These are phyloP conservation scores for Cheilinus undulatus DNA, from an alignment of 2,113 vertebrate species.

Conservation along the genomic window DNA sequence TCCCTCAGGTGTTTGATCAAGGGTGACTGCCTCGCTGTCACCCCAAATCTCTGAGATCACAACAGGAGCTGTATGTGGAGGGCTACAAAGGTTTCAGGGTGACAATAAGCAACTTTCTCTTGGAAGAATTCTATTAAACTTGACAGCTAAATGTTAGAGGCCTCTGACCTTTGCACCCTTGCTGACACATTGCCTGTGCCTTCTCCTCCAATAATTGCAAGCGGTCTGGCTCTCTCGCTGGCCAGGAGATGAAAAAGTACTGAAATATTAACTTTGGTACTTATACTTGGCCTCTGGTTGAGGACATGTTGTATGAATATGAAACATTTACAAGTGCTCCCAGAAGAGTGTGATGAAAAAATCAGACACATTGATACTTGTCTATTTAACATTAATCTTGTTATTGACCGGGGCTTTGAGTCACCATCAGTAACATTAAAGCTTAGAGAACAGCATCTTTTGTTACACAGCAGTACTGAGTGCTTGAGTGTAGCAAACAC, in stretches of 20 bases:
- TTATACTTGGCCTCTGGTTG: conserved; percentile 48
- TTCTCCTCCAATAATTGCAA: conserved; percentile 69
- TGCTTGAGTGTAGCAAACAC: not conserved
- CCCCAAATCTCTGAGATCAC: conserved; percentile 29
- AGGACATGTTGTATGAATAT: conserved; percentile 35
- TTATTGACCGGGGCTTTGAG: not conserved
- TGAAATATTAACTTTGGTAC: conserved; percentile 65
- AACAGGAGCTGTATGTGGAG: conserved; percentile 1
- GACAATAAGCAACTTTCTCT: conserved; percentile 19
- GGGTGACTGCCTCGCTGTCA: conserved; percentile 39
- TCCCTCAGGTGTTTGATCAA: not conserved
- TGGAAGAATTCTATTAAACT: conserved; percentile 53
- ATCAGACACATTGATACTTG: not conserved
- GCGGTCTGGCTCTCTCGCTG: conserved; percentile 16
- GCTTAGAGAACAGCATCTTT: not conserved
- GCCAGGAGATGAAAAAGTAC: conserved; percentile 17
- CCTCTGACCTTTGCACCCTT: conserved; percentile 45
- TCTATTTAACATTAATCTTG: not conserved
- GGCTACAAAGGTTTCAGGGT: conserved; percentile 19
- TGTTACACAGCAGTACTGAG: not conserved
- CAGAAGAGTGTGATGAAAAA: conserved; percentile 19
- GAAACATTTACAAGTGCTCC: conserved; percentile 52
- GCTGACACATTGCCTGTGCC: conserved; percentile 57
- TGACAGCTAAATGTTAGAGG: conserved; percentile 69
- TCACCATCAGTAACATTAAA: not conserved